phyloP scores from a whole-genome alignment of 2,888 invertebrate genomes.

The Alloplasta piceator region DNA sequence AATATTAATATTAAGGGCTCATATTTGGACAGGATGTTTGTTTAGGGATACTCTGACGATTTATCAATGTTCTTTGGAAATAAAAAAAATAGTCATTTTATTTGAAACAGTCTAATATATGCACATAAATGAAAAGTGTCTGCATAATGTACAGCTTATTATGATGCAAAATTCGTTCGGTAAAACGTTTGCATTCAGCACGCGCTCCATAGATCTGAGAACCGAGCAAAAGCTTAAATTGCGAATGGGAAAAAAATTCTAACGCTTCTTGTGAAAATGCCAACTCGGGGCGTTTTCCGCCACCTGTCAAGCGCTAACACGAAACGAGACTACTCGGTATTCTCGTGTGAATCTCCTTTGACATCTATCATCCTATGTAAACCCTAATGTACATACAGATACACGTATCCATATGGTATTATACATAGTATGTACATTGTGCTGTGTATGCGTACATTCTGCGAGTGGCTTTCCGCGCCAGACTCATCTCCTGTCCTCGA shows the following conservation, averaged over 20 bases:
- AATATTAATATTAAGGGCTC: no score
- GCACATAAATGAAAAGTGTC: not conserved
- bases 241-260: conserved; percentile 12
- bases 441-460: no score
- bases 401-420: not conserved
- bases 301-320: conserved; percentile 34
- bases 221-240: conserved; percentile 1
- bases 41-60: no score
- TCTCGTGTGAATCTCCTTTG: conserved; percentile 10
- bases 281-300: conserved; percentile 37
- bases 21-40: no score
- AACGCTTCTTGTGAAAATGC: conserved; percentile 26
- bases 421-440: not conserved
- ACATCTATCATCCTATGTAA: not conserved
- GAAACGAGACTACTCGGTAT: conserved; percentile 34
- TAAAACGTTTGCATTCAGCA: conserved; percentile 19
- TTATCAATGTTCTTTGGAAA: no score
- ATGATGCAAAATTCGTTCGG: conserved; percentile 35
- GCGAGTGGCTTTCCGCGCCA: no score
- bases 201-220: not conserved
- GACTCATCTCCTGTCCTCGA: conserved; percentile 3
- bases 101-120: no score
- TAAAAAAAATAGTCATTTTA: no score
- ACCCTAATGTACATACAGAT: not conserved
- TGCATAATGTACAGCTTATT: conserved; percentile 40